phyloP scores from a whole-genome alignment of 2,888 invertebrate species.

The Adelphocoris suturalis region DNA sequence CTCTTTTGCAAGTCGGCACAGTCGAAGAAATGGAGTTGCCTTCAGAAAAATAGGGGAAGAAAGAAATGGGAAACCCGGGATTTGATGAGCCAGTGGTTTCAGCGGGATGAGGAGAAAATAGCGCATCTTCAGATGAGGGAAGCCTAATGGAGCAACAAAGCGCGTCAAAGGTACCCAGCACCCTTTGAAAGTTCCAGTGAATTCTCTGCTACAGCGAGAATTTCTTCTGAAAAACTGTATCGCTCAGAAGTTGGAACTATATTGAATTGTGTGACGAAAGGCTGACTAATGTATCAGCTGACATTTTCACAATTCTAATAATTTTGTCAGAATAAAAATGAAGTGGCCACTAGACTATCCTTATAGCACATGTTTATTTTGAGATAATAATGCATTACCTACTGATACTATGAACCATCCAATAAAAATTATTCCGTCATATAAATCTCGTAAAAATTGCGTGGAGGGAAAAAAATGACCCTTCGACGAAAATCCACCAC shows the following conservation, averaged over 20 bases:
- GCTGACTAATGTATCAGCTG: not conserved
- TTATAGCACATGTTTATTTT: too few relatives aligned
- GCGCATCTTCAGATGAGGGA: not conserved
- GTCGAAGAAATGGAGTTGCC: not conserved
- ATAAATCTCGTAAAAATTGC: too few relatives aligned
- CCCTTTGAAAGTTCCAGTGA: constrained; percentile 8
- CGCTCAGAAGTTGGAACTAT: not conserved
- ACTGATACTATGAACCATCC: too few relatives aligned
- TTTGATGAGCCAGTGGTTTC: constrained; percentile 22
- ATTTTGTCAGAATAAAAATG: too few relatives aligned
- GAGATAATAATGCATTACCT: too few relatives aligned
- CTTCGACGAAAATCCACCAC: too few relatives aligned
- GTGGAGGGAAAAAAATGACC: too few relatives aligned
- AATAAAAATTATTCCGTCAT: too few relatives aligned
- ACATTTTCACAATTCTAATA: not conserved
- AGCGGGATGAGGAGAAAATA: not conserved
- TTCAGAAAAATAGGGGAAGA: not conserved
- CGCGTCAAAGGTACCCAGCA: constrained; percentile 8
- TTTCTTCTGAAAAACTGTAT: not conserved
- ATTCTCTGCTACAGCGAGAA: not conserved
- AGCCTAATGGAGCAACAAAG: constrained; percentile 5
- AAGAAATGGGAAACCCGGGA: not conserved
- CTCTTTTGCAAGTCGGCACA: not conserved
- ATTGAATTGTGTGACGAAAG: not conserved
- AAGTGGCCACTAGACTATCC: too few relatives aligned